These are phyloP conservation scores for Hedychridium roseum DNA, from an alignment of 2,888 invertebrate species.

Conservation along the genomic window DNA sequence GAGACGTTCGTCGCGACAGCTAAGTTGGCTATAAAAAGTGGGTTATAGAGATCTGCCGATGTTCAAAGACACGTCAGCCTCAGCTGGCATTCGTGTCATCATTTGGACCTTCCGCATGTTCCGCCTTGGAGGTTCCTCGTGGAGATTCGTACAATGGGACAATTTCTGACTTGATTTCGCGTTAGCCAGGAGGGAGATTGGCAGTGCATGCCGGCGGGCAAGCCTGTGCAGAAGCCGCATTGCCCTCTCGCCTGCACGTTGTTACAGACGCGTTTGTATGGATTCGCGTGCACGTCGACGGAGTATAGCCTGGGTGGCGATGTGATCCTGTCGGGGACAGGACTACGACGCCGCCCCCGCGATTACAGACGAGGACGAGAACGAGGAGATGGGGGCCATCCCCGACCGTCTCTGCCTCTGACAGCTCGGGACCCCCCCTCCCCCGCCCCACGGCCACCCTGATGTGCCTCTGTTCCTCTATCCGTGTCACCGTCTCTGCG, in stretches of 20 bases:
- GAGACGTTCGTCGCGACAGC: no score
- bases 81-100: no score
- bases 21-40: no score
- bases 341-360: conserved; percentile 61
- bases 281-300: conserved; percentile 17
- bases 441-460: conserved; percentile 23
- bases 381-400: conserved; percentile 56
- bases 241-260: no score
- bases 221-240: conserved; percentile 27
- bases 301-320: conserved; percentile 56
- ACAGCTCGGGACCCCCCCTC: conserved; percentile 57
- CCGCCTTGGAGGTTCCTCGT: no score
- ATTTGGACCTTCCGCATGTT: no score
- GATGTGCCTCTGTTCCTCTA: conserved; percentile 15
- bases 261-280: conserved; percentile 39
- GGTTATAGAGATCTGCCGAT: no score
- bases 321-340: conserved; percentile 63
- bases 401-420: conserved; percentile 60
- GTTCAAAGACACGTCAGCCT: no score
- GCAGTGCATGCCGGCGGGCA: conserved; percentile 41
- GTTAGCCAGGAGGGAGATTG: conserved; percentile 48
- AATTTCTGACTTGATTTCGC: conserved; percentile 52
- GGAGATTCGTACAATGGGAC: conserved; percentile 49
- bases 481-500: conserved; percentile 28
- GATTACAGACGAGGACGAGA: conserved; percentile 61